Evolutionary conservation across 1,140 invertebrate species (phyloP).

Genomic region (Lepidurus apus): DNA sequence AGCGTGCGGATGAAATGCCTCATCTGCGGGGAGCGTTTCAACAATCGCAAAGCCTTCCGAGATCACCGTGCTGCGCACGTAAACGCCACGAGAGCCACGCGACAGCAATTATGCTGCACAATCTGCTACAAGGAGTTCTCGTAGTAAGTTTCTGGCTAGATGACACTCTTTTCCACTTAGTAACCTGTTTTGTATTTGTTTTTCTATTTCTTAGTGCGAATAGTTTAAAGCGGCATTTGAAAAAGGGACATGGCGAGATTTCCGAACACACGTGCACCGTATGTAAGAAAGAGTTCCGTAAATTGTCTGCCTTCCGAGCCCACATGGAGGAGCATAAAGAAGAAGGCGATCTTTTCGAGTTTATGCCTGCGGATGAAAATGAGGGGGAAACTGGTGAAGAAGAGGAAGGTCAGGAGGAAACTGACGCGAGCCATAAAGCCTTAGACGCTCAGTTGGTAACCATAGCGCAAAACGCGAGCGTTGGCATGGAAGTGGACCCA

Average conservation of each 20-base stretch:
- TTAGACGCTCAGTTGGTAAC: background rate
- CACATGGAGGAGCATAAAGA: slow-evolving; percentile 14
- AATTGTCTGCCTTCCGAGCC: background rate
- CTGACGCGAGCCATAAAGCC: background rate
- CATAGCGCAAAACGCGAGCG: slow-evolving; percentile 7
- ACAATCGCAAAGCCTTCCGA: background rate
- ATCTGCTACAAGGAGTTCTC: background rate
- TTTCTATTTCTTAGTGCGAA: background rate
- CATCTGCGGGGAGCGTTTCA: slow-evolving; percentile 28
- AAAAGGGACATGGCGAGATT: slow-evolving; percentile 1
- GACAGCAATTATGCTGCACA: background rate
- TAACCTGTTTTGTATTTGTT: background rate
- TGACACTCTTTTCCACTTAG: background rate
- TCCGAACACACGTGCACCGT: background rate
- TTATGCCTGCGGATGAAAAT: background rate
- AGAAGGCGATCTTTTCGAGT: background rate
- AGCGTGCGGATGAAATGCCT: slow-evolving; percentile 8
- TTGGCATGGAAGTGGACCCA: background rate
- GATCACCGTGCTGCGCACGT: background rate
- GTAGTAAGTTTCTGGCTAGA: background rate
- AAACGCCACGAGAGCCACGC: background rate
- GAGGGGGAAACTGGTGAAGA: background rate
- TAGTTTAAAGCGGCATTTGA: slow-evolving; percentile 3
- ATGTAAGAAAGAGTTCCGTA: background rate
- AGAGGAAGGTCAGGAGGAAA: background rate